Base-by-base conservation (phyloP, 2,888 invertebrate genomes). In the Ceramica pisi region DNA sequence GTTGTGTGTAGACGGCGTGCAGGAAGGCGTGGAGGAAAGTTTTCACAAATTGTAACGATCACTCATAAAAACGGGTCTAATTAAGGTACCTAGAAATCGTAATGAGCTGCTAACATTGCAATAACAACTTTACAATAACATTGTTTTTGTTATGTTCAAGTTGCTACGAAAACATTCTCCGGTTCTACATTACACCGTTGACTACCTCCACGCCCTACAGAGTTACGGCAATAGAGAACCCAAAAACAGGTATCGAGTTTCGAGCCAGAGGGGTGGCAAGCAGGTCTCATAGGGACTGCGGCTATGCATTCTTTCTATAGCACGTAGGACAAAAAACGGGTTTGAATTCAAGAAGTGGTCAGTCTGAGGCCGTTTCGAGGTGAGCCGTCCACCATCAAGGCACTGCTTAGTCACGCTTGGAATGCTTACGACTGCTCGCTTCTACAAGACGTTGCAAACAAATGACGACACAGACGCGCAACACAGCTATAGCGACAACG, bases 311-410 rank as follows among this genome's bases (percentile, higher is more conserved):
- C 85, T 87, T 87, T 88, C 83, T 87, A 88, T 88, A 89, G 83
- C 81, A 71, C 82, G 89, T 57, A 66, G 90, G 89, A 88, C 85
- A 89, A 88, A 90, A 73, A 94, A 93, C 94, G 88, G 90, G 94
- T 94, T 94, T 93, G 89, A 87, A 89, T 91, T 91, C 92, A 93
- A 94, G 94, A 92, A 92, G 92, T 94, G 92, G 92, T 92, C 89
- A 88, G 88, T 90, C 61, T 81, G 94, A 94, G 94, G 94, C 94
- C 94, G 89, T 89, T 86, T 82, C 92, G 92, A 94, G 93, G 94
- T 93, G 93, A 93, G 89, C 93, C 91, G 91, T 92, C 90, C 91
- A 59, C 81, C 85, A 90, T 89, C 90, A 90, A 90, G 90, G 90
- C 90, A 88, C 88, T 89, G 66, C 78, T 94, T 93, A 94, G 94